These are phyloP conservation scores for Rattus norvegicus DNA, from an alignment of 2,113 vertebrate genomes.

Conservation along the genomic window GRCr8 NC_086019.1:176697001-176697500, in stretches of 20 bases:
- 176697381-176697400: not conserved
- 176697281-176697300: not conserved
- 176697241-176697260: not conserved
- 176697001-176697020: not conserved
- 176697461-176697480: not conserved
- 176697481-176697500: not conserved
- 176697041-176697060: not conserved
- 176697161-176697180: not conserved
- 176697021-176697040: not conserved
- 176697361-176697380: not conserved
- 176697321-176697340: not conserved
- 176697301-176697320: too few species aligned
- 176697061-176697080: not conserved
- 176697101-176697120: not conserved
- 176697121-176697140: not conserved
- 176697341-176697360: not conserved
- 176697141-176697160: not conserved
- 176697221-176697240: accelerated
- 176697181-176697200: not conserved
- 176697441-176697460: not conserved
- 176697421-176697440: not conserved
- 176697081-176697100: not conserved
- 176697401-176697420: not conserved
- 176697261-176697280: not conserved
- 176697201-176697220: not conserved